Evolutionary conservation across 2,797 vertebrate species (phyloP).

Genomic region (Gymnocypris eckloni): DNA sequence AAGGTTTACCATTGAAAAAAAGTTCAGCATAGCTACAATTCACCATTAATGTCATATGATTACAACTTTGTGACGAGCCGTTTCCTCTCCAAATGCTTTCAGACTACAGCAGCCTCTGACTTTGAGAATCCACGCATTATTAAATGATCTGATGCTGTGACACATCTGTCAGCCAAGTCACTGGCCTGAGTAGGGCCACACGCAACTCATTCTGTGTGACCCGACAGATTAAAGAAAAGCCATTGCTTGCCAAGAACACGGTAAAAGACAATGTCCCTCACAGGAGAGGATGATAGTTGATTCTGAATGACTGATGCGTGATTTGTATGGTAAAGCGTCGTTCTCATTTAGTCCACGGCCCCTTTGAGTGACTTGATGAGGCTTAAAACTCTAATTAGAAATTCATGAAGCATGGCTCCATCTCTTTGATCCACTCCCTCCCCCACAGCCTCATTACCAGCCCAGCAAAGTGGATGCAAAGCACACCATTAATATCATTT

Average conservation of each 20-base stretch:
- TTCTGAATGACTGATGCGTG: slow-evolving; percentile 15
- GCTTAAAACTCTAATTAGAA: slow-evolving; percentile 41
- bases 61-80: neutral
- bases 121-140: slow-evolving; percentile 23
- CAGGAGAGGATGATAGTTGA: slow-evolving; percentile 18
- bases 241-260: neutral
- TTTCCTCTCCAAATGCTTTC: neutral
- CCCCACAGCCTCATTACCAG: neutral
- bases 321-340: slow-evolving; percentile 21
- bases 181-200: neutral
- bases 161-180: slow-evolving; percentile 27
- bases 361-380: slow-evolving; percentile 29
- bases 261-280: neutral
- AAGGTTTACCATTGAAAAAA: neutral
- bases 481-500: slow-evolving; percentile 49
- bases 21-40: neutral
- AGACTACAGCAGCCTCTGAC: neutral
- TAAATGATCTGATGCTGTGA: slow-evolving; percentile 20
- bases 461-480: slow-evolving; percentile 31
- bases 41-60: neutral
- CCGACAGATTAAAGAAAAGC: slow-evolving; percentile 19
- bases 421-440: slow-evolving; percentile 36
- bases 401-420: slow-evolving; percentile 39
- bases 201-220: slow-evolving; percentile 13
- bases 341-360: slow-evolving; percentile 19